Conservation (phyloP, 2,797 vertebrate species). For the Manis crassicaudata region DNA sequence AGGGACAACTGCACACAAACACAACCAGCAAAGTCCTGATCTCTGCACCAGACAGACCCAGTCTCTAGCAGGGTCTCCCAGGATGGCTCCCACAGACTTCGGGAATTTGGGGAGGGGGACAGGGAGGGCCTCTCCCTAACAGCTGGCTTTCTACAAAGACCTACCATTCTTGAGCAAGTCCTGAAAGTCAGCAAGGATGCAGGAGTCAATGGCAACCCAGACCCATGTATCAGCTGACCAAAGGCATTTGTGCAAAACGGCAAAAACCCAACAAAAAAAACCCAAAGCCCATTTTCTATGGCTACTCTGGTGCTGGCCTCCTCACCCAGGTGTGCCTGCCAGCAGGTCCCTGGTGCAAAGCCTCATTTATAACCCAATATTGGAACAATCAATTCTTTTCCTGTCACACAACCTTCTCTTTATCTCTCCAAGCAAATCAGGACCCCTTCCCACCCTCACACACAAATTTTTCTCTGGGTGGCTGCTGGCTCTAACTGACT, state of each 20-base stretch:
- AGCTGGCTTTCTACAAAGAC: not conserved
- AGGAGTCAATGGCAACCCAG: accelerated
- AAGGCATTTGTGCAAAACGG: not conserved
- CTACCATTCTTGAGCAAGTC: not conserved
- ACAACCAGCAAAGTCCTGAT: not conserved
- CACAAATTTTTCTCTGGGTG: not conserved
- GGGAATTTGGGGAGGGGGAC: not conserved
- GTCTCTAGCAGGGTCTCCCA: not conserved
- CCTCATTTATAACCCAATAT: not conserved
- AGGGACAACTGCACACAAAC: not conserved
- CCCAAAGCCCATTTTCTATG: not conserved
- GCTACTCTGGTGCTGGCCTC: no score
- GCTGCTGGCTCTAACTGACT: not conserved
- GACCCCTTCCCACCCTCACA: not conserved
- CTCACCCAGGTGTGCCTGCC: not conserved
- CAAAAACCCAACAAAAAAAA: no score
- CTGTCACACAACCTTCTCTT: no score
- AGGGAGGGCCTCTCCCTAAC: not conserved
- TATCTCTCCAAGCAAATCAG: not conserved
- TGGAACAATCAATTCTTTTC: no score
- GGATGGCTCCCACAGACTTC: not conserved
- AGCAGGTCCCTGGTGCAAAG: not conserved
- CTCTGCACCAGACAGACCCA: not conserved
- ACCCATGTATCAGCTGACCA: accelerated
- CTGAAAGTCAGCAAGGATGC: not conserved